Percentiles rank a stretch among this genome's conserved stretches.
Evolutionary conservation across 1,140 invertebrate species (phyloP).

Genomic region (Chrysomallon squamiferum): DNA sequence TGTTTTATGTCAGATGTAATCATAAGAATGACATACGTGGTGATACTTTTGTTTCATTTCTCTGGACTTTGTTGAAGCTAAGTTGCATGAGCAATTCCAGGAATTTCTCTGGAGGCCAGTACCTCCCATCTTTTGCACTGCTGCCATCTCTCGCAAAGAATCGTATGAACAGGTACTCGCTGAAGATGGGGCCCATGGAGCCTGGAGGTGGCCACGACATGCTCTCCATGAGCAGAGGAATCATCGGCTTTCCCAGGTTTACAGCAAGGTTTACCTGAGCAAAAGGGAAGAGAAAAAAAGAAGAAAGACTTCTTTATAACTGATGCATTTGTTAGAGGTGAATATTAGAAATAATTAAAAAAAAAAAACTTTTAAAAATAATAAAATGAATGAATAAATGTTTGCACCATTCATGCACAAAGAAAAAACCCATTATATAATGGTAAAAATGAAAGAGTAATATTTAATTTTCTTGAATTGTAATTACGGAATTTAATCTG

Average conservation of each 20-base stretch:
- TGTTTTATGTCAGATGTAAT: no score
- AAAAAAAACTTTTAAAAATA: neutral
- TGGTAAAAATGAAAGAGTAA: no score
- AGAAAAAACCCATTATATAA: no score
- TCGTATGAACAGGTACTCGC: conserved; percentile 56
- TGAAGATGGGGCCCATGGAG: conserved; percentile 59
- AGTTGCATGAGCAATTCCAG: conserved; percentile 57
- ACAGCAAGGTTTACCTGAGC: conserved; percentile 57
- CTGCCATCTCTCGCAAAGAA: conserved; percentile 39
- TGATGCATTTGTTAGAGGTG: no score
- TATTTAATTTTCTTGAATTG: no score
- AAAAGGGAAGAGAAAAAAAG: neutral
- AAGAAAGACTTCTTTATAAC: no score
- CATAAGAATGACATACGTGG: conserved; percentile 29
- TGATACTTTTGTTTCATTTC: conserved; percentile 30
- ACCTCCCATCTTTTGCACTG: conserved; percentile 34
- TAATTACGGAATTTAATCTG: no score
- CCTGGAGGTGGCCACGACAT: conserved; percentile 56
- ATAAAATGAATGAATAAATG: no score
- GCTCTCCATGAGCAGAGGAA: conserved; percentile 56
- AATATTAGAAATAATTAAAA: no score
- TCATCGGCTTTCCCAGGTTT: conserved; percentile 51
- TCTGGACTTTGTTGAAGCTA: conserved; percentile 31
- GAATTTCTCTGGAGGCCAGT: conserved; percentile 53
- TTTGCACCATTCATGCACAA: no score